These are phyloP conservation scores for Bilobella aurantiaca DNA, from an alignment of 1,140 invertebrate species.

Conservation along the genomic window DNA sequence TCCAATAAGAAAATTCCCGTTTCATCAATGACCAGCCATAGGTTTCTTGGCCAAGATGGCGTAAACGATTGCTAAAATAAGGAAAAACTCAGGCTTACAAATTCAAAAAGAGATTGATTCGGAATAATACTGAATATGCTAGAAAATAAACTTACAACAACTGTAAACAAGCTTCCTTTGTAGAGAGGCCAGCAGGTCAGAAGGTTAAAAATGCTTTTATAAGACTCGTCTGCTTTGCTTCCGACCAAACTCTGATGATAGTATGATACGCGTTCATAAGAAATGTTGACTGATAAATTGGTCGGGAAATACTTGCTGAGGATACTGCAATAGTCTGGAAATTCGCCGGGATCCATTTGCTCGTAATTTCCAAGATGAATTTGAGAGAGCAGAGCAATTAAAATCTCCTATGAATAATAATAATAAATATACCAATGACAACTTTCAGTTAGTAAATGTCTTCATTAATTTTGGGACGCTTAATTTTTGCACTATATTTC, in stretches of 20 bases:
- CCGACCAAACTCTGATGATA: slow-evolving; percentile 78
- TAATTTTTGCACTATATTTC: too few relatives aligned
- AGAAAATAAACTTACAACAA: slow-evolving; percentile 39
- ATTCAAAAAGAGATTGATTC: too few relatives aligned
- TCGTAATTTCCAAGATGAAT: slow-evolving; percentile 75
- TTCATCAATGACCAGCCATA: slow-evolving; percentile 88
- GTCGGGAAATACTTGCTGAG: slow-evolving; percentile 56
- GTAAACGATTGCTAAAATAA: slow-evolving; percentile 77
- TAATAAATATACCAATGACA: not conserved
- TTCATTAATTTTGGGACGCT: too few relatives aligned
- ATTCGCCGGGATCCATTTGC: slow-evolving; percentile 40
- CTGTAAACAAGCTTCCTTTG: slow-evolving; percentile 85
- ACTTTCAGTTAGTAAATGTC: slow-evolving; percentile 7
- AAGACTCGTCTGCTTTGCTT: slow-evolving; percentile 72
- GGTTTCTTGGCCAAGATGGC: slow-evolving; percentile 74
- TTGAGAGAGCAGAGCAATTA: slow-evolving; percentile 86
- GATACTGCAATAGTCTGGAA: slow-evolving; percentile 52
- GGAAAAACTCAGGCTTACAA: too few relatives aligned
- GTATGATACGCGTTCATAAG: slow-evolving; percentile 66
- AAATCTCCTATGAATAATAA: slow-evolving; percentile 55
- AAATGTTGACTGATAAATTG: slow-evolving; percentile 58
- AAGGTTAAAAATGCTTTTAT: slow-evolving; percentile 85
- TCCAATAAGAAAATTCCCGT: slow-evolving; percentile 83
- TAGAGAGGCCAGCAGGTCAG: slow-evolving; percentile 88
- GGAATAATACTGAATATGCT: too few relatives aligned